Evolutionary conservation across 1,140 invertebrate genomes (phyloP).

Genomic region (Orussus abietinus): DNA sequence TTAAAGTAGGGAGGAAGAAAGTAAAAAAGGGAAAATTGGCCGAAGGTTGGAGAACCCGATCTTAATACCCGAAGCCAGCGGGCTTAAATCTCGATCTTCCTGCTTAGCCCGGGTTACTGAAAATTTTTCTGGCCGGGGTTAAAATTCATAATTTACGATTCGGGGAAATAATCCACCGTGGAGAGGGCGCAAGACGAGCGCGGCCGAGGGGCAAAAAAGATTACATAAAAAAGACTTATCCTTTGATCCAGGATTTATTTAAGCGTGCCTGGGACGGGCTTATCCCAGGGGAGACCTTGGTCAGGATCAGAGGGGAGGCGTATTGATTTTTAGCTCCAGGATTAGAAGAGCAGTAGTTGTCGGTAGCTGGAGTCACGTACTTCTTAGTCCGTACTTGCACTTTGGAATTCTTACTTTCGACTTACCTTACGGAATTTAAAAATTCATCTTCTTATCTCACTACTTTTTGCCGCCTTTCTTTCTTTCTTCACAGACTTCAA

Average conservation of each 20-base stretch:
- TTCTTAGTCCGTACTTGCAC: too few relatives aligned
- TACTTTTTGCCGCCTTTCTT: conserved; percentile 1
- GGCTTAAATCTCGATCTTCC: conserved; percentile 43
- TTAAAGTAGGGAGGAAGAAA: conserved; percentile 36
- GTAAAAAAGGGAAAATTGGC: conserved; percentile 11
- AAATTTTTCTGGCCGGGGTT: conserved; percentile 37
- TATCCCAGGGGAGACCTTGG: conserved; percentile 53
- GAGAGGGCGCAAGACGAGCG: conserved; percentile 20
- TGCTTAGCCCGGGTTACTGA: conserved; percentile 32
- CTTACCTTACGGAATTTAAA: too few relatives aligned
- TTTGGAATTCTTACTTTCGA: too few relatives aligned
- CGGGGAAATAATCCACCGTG: conserved; percentile 38
- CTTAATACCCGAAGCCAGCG: conserved; percentile 38
- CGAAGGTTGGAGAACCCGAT: conserved; percentile 27
- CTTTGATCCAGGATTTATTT: conserved; percentile 56
- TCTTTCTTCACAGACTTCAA: conserved; percentile 2
- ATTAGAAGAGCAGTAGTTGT: conserved; percentile 52
- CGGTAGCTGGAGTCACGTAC: too few relatives aligned
- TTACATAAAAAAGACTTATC: conserved; percentile 44
- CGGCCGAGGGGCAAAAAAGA: conserved; percentile 20
- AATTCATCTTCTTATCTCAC: conserved; percentile 6
- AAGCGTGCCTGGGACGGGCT: conserved; percentile 50
- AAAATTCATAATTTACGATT: conserved; percentile 51
- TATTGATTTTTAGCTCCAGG: conserved; percentile 55
- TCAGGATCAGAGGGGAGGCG: conserved; percentile 44